Evolutionary conservation across 2,888 invertebrate genomes (phyloP).

Genomic region (Chalcis sispes): DNA sequence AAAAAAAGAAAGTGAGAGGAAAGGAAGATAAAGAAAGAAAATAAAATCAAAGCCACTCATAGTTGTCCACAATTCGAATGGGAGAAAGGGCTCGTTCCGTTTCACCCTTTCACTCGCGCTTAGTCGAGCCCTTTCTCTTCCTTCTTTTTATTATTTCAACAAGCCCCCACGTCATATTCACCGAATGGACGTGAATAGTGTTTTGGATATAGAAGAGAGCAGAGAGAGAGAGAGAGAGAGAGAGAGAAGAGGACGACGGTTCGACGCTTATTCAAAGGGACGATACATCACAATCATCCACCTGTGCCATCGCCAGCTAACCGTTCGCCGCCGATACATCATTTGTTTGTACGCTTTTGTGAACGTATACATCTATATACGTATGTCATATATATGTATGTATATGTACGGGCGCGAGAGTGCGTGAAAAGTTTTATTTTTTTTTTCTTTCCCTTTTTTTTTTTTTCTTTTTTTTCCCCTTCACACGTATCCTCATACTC

Average conservation of each 20-base stretch:
- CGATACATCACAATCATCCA: slow-evolving; percentile 55
- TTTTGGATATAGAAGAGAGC: too few relatives aligned
- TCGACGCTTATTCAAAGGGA: slow-evolving; percentile 34
- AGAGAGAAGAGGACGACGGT: slow-evolving; percentile 13
- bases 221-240: too few relatives aligned
- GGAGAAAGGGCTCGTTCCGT: background rate
- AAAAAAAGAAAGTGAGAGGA: background rate
- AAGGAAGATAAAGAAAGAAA: slow-evolving; percentile 12
- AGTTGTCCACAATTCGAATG: slow-evolving; percentile 17
- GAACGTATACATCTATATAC: background rate
- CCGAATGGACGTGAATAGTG: slow-evolving; percentile 27
- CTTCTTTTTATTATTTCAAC: slow-evolving; percentile 46
- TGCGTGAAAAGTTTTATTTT: background rate
- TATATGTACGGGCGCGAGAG: background rate
- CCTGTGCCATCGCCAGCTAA: slow-evolving; percentile 38
- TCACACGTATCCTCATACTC: too few relatives aligned
- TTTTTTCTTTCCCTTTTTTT: slow-evolving; percentile 8
- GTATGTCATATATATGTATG: background rate
- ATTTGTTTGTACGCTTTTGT: background rate
- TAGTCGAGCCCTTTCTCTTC: background rate
- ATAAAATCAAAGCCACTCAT: slow-evolving; percentile 26
- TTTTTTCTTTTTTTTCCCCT: too few relatives aligned
- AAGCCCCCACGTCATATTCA: slow-evolving; percentile 31
- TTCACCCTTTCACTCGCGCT: background rate
- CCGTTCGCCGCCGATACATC: background rate